Base-by-base conservation (phyloP, 2,888 invertebrate species). In the Chrysodeixis includens region DNA sequence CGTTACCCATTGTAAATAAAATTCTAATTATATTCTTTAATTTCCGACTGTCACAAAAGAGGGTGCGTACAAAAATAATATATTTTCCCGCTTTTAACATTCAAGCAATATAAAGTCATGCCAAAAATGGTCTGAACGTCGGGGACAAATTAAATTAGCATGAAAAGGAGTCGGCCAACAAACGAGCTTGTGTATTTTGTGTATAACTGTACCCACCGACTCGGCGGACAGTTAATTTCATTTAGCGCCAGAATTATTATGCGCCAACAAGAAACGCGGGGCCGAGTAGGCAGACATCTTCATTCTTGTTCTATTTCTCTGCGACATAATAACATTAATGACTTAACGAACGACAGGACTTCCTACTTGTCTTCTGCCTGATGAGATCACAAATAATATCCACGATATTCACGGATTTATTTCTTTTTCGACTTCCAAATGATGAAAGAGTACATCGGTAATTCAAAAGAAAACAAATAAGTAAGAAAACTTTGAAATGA, bases 131-230 rank as follows among this genome's bases (percentile, higher is more conserved):
- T 65, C 66, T 62, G 64, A 71, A 66, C 66, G 77, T 72, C 75
- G 76, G 82, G 66, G 77, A 83, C 85, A 86, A 88, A 88, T 87
- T 85, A 86, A 88, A 88, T 88, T 87, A 87, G 82, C 86, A 86
- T 87, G 82, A 83, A 84, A 86, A 87, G 83, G 84, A 85, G 85
- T 81, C 70, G 66, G 71, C 71, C 68, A 78, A 83, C 85, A 84
- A 88, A 86, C 82, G 81, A 83, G 79, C 78, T 78, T 80, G 81
- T 86, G 76, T 86, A 83, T 83, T 86, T 81, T 85, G 77, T 79
- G 69, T 82, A 78, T 76, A 76, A 71, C 74, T 66, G 69, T 69
- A 55, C 56, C 56, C 57, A 56, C 59, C 53, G 66, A 62, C 59
- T 56, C 76, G 65, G 52, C 74, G 59, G 73, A 71, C 83, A 71